phyloP scores from a whole-genome alignment of 2,113 vertebrate species.

The Nettapus auritus region DNA sequence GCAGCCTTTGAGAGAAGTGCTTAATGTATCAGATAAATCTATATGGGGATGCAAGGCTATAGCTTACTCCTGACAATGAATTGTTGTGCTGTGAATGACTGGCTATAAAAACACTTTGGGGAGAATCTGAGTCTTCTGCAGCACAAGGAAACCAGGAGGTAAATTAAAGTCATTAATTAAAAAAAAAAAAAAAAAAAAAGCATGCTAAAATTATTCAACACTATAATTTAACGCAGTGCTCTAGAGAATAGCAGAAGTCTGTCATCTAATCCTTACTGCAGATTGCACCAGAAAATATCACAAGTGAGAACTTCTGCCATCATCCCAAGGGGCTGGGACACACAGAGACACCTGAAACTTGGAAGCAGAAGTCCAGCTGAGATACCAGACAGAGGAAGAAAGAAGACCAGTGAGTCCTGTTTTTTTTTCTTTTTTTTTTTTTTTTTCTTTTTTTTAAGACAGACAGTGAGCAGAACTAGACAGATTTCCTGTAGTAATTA shows the following conservation, averaged over 20 bases:
- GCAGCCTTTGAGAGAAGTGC: neutral
- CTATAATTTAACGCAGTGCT: neutral
- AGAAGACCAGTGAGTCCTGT: neutral
- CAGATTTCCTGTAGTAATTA: neutral
- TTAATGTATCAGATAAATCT: neutral
- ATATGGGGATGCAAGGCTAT: neutral
- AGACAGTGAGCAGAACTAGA: neutral
- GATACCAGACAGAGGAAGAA: neutral
- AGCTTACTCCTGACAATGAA: neutral
- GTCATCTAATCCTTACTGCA: neutral
- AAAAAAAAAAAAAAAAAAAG: neutral
- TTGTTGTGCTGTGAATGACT: neutral
- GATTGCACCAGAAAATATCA: neutral
- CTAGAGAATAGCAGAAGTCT: neutral
- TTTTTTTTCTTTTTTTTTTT: neutral
- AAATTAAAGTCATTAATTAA: neutral
- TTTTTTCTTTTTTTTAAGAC: neutral
- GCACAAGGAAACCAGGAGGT: neutral
- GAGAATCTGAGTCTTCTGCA: slow-evolving; percentile 8
- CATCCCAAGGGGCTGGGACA: neutral
- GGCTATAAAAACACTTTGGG: neutral
- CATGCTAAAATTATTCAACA: neutral
- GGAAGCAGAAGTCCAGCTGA: neutral
- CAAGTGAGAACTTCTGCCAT: neutral
- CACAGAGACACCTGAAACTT: neutral